phyloP scores from a whole-genome alignment of 2,888 invertebrate species.

The Ophion costatus region DNA sequence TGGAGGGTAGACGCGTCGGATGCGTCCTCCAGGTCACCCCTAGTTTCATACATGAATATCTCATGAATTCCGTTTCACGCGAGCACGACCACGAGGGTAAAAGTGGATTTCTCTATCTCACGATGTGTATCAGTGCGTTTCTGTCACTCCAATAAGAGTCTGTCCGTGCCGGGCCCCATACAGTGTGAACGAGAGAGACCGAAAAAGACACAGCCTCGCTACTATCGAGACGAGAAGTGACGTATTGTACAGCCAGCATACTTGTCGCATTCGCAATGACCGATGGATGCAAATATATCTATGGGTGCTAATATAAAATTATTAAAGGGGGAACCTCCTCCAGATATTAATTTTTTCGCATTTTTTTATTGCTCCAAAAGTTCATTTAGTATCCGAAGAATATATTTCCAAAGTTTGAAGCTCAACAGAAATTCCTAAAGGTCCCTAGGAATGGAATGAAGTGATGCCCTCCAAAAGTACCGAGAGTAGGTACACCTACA shows the following conservation, averaged over 20 bases:
- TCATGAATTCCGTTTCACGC: conserved; percentile 62
- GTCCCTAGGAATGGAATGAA: too few species aligned
- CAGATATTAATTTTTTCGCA: too few species aligned
- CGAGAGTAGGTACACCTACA: too few species aligned
- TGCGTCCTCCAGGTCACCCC: conserved; percentile 37
- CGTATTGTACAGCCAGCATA: conserved; percentile 18
- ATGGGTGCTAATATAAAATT: too few species aligned
- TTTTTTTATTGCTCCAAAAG: too few species aligned
- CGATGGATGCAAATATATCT: conserved; percentile 30
- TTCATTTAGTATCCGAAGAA: too few species aligned
- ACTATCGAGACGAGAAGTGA: conserved; percentile 22
- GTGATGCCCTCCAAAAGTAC: too few species aligned
- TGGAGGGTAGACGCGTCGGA: conserved; percentile 22
- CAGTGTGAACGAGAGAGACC: neutral
- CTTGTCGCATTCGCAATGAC: conserved; percentile 27
- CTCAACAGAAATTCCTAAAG: too few species aligned
- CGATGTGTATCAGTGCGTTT: conserved; percentile 40
- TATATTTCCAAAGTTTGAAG: too few species aligned
- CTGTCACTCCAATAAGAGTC: conserved; percentile 35
- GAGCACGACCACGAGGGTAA: conserved; percentile 33
- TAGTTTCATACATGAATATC: conserved; percentile 64
- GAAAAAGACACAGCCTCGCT: conserved; percentile 25
- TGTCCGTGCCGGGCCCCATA: conserved; percentile 30
- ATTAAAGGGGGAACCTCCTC: too few species aligned
- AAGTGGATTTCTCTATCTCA: conserved; percentile 54